phyloP scores from a whole-genome alignment of 2,797 vertebrate species.

The Botia almorhae region DNA sequence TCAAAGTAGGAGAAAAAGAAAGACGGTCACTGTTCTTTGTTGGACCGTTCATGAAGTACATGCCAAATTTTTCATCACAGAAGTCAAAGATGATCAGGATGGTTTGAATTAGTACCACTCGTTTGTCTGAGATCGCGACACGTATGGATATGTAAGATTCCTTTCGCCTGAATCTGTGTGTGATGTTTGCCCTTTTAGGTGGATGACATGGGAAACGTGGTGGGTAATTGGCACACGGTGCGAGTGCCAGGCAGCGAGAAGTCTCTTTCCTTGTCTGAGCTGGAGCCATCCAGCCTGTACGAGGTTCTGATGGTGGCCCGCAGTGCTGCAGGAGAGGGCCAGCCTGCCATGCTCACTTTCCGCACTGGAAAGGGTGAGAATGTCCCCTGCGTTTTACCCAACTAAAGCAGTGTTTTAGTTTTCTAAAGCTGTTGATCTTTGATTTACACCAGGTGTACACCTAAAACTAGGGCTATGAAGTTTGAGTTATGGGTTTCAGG shows the following conservation, averaged over 20 bases:
- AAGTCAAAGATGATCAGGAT: background rate
- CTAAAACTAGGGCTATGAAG: no score
- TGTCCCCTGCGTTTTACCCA: background rate
- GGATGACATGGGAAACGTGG: conserved; percentile 80
- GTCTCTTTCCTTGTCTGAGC: conserved; percentile 86
- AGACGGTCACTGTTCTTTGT: conserved; percentile 35
- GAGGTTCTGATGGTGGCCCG: conserved; percentile 97
- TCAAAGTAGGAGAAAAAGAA: conserved; percentile 35
- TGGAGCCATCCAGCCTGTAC: conserved; percentile 93
- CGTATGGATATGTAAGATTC: conserved; percentile 15
- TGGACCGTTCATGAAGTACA: background rate
- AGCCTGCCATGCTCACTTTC: conserved; percentile 97
- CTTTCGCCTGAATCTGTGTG: conserved; percentile 37
- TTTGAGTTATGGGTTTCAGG: no score
- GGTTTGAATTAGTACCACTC: background rate
- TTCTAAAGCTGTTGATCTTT: no score
- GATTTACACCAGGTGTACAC: no score
- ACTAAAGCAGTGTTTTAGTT: no score
- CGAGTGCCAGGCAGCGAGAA: conserved; percentile 95
- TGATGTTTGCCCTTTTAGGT: conserved; percentile 75
- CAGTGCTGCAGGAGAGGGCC: conserved; percentile 87
- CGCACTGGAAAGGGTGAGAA: conserved; percentile 92
- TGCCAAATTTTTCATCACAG: background rate
- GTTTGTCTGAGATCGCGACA: background rate
- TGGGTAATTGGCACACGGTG: conserved; percentile 89